phyloP scores from a whole-genome alignment of 2,888 invertebrate genomes.

The Isotomurus palustris region DNA sequence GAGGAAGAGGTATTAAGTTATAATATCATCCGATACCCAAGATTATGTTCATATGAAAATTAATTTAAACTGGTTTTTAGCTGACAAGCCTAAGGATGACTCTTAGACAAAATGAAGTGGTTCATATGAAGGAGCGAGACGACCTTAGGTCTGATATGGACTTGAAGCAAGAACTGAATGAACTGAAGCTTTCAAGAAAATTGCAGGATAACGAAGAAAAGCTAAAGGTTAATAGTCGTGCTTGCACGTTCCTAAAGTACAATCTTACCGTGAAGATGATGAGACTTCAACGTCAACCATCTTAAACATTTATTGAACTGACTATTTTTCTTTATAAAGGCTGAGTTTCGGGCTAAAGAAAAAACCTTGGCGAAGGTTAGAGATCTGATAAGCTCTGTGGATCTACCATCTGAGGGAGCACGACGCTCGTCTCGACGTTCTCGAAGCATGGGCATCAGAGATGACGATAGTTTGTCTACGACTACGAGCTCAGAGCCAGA shows the following conservation, averaged over 20 bases:
- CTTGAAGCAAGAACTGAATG: conserved; percentile 36
- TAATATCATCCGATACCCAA: neutral
- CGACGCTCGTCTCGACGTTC: conserved; percentile 11
- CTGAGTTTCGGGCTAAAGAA: conserved; percentile 35
- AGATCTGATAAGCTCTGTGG: conserved; percentile 22
- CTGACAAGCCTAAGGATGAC: conserved; percentile 33
- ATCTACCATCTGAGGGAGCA: neutral
- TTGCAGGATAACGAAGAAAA: conserved; percentile 36
- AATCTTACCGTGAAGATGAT: neutral
- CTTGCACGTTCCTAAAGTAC: neutral
- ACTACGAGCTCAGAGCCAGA: conserved; percentile 41
- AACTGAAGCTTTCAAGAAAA: conserved; percentile 26
- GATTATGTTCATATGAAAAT: neutral
- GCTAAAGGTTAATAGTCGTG: conserved; percentile 22
- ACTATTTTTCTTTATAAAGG: conserved; percentile 18
- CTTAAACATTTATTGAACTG: neutral
- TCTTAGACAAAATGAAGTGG: conserved; percentile 30
- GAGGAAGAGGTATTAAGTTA: conserved; percentile 36
- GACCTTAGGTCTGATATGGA: conserved; percentile 36
- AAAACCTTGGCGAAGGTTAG: conserved; percentile 37
- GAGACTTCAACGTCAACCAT: neutral
- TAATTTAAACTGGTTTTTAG: conserved; percentile 20
- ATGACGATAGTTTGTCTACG: conserved; percentile 14
- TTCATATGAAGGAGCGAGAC: conserved; percentile 35
- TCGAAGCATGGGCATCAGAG: neutral